Conservation (phyloP, 2,113 vertebrate species). For the Etheostoma cragini region DNA sequence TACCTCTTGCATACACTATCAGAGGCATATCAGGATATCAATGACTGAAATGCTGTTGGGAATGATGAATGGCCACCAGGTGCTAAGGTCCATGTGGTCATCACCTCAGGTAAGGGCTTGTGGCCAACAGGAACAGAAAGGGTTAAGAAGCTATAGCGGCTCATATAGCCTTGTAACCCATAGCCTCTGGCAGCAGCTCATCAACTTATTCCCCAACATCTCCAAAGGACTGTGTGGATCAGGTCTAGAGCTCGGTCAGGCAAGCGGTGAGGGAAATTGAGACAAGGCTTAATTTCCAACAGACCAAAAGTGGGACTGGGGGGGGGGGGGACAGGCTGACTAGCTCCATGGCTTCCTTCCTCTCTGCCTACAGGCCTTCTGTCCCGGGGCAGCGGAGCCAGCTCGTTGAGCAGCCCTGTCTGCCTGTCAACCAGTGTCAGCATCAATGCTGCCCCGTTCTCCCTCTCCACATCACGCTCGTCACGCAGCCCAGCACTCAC, state of each 20-base stretch:
- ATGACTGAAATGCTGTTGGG: conserved; percentile 52
- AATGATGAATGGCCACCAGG: conserved; percentile 78
- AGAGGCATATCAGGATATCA: conserved; percentile 62
- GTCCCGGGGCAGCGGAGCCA: conserved; percentile 49
- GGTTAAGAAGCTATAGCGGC: conserved; percentile 65
- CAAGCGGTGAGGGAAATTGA: conserved; percentile 65
- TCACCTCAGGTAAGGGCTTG: conserved; percentile 58
- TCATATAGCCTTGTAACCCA: conserved; percentile 31
- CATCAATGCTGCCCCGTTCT: conserved; percentile 44
- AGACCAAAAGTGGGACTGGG: conserved; percentile 55
- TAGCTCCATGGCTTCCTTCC: conserved; percentile 21
- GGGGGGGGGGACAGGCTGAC: conserved; percentile 2
- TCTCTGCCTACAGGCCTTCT: conserved; percentile 23
- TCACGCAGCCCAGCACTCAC: conserved; percentile 38
- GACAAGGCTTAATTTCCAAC: conserved; percentile 79
- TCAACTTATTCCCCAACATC: conserved; percentile 59
- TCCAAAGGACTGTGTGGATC: conserved; percentile 48
- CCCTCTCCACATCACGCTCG: conserved; percentile 21
- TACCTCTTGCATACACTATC: conserved; percentile 18
- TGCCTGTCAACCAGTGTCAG: conserved; percentile 67
- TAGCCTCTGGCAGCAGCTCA: conserved; percentile 68
- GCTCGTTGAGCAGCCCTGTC: conserved; percentile 45
- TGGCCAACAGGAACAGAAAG: conserved; percentile 51
- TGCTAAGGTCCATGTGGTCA: conserved; percentile 61
- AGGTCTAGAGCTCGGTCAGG: conserved; percentile 47